Base-by-base conservation (phyloP, 2,797 vertebrate genomes). In the Falco columbarius region DNA sequence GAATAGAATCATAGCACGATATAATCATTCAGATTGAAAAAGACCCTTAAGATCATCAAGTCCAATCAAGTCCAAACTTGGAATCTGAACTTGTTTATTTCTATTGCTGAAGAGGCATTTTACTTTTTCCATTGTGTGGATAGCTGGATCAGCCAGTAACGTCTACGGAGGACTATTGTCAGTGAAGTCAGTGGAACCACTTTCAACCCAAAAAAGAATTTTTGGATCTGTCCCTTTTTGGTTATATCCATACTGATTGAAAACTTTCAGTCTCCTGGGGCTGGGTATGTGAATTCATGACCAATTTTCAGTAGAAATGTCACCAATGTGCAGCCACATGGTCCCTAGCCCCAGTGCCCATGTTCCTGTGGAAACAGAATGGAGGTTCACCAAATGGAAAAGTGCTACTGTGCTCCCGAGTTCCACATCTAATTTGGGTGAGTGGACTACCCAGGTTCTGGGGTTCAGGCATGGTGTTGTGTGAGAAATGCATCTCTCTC, bases 281-380 rank as follows among this genome's bases (percentile, higher is more conserved):
- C 30, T 29, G 15, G 9, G 26, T 51, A 40, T 38, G 27, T n/a
- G 51, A 77, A 49, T 29, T 24, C 12, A 26, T 29, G 21, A n/a
- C 2, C 23, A 74, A 5, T 59, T 82, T 88, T 47, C 44, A 86
- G 63, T 49, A 70, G 44, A 89, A 63, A 4, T 19, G 15, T 5
- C 4, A 2, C 11, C 0, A 0, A 13, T 27, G 16, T 72, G n/a
- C 52, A 81, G 30, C 36, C 36, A 49, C 19, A 4, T 19, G 30
- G 27, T 55, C 20, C 59, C 24, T 67, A 34, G 12, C 14, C 14
- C n/a, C 34, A 36, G 34, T 18, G 10, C 11, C 22, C 32, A 62
- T 26, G 30, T 77, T 86, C 88, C 68, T 59, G 32, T 73, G 76
- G 24, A 52, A 86, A 71, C 26, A 74, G 29, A 79, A 71, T 14